Evolutionary conservation across 1,140 invertebrate genomes (phyloP), one percentile per base, ranked within the genome.

Genomic region (Teleogryllus occipitalis): DNA sequence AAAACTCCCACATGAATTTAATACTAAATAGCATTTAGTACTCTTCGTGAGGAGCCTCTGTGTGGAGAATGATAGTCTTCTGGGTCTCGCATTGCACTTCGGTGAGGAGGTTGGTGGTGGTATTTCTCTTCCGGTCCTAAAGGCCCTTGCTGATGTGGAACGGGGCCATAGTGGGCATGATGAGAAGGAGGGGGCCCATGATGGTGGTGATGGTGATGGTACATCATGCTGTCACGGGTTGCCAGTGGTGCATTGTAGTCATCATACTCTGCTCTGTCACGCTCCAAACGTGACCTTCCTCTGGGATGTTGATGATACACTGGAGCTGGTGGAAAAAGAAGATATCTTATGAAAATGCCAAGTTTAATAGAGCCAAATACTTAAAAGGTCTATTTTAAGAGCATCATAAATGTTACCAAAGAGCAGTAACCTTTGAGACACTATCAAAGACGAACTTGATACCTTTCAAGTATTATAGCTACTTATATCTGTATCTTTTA

Each of bases 21-120:
- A 74, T 79, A 86, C 86, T 87, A 88, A 82, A 88, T 87, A 83
- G 87, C 88, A 82, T 89, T 89, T 48, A 89, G 85, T 48, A 87
- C 87, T 80, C 88, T 83, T 78, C 88, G 84, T 39, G 88, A 88
- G 18, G 87, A 85, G 46, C 86, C 85, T 80, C 86, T 84, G 82
- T 89, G 88, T 21, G 87, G 84, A 12, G 87, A 85, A 82, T 87
- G 86, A 82, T 88, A 87, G 46, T 89, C 88, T 82, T 82, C 86
- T 82, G 82, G 82, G 73, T 81, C 80, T 74, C 79, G n/a, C 46
- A 79, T 75, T 74, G 73, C 27, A 27, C 77, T 49, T 10, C 80
- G 77, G 27, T 80, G 78, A 21, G 78, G 80, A 8, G 47, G 21
- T 65, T 65, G 54, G 47, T 75, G 77, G 21, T 80, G 80, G 18